phyloP scores from a whole-genome alignment of 2,888 invertebrate species.

The Pandemis cinnamomeana region DNA sequence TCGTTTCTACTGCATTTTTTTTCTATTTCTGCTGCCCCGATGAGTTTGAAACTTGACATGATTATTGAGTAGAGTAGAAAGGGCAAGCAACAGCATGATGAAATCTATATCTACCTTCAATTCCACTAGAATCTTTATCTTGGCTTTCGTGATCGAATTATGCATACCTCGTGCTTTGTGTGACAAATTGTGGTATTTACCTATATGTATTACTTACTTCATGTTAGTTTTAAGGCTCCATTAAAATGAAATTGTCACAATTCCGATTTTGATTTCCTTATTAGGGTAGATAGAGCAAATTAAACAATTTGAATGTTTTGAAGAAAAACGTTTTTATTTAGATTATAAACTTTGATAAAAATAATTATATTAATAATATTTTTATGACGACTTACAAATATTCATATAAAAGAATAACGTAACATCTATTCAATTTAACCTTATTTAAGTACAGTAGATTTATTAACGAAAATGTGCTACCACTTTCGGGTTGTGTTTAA shows the following conservation, averaged over 20 bases:
- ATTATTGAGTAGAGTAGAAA: conserved; percentile 3
- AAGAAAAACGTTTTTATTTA: conserved; percentile 85
- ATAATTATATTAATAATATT: conserved; percentile 85
- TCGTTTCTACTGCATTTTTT: background rate
- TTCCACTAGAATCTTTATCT: conserved; percentile 49
- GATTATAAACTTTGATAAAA: conserved; percentile 86
- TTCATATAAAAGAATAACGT: conserved; percentile 85
- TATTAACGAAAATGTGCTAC: conserved; percentile 81
- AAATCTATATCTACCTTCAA: conserved; percentile 10
- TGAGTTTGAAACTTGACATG: background rate
- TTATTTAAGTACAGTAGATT: conserved; percentile 74
- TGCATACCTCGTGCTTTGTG: conserved; percentile 58
- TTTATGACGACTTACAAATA: conserved; percentile 85
- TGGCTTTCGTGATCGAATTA: conserved; percentile 53
- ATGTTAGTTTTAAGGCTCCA: conserved; percentile 53
- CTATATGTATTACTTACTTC: conserved; percentile 39
- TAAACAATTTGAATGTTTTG: conserved; percentile 70
- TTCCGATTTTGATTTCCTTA: background rate
- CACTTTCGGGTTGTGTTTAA: conserved; percentile 81
- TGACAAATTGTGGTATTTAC: conserved; percentile 61
- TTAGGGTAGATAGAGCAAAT: background rate
- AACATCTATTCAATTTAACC: conserved; percentile 82
- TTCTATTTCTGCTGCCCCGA: background rate
- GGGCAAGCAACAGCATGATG: background rate
- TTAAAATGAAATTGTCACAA: conserved; percentile 46